Evolutionary conservation across 2,888 invertebrate species (phyloP).

Genomic region (Microplitis manilae): DNA sequence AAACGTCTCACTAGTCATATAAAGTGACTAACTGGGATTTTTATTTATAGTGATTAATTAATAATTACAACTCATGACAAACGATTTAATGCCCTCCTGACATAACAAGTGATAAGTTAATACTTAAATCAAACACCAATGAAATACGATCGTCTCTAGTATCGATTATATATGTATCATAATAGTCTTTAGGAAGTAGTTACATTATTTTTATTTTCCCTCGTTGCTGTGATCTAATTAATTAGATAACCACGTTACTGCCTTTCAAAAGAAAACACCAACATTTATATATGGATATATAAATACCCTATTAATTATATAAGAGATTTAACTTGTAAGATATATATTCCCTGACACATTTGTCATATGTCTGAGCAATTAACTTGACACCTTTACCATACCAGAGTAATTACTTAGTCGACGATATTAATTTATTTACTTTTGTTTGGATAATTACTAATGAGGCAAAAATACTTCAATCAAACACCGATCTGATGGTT

Average conservation of each 20-base stretch:
- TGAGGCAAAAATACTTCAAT: neutral
- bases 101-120: constrained; percentile 8
- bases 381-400: neutral
- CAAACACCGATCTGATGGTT: too few species aligned
- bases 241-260: constrained; percentile 9
- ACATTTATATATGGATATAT: neutral
- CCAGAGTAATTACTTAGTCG: constrained; percentile 2
- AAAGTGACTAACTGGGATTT: neutral
- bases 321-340: constrained; percentile 9
- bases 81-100: constrained; percentile 7
- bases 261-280: constrained; percentile 20
- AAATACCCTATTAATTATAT: neutral
- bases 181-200: neutral
- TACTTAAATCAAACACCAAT: constrained; percentile 14
- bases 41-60: constrained; percentile 1
- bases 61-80: neutral
- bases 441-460: neutral
- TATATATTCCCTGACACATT: neutral
- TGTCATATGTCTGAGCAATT: neutral
- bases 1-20: neutral
- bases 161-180: neutral
- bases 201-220: neutral
- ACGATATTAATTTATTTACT: neutral
- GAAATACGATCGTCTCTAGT: neutral
- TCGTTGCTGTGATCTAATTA: constrained; percentile 27